phyloP scores from a whole-genome alignment of 1,140 invertebrate genomes.

The Protaetia brevitarsis region DNA sequence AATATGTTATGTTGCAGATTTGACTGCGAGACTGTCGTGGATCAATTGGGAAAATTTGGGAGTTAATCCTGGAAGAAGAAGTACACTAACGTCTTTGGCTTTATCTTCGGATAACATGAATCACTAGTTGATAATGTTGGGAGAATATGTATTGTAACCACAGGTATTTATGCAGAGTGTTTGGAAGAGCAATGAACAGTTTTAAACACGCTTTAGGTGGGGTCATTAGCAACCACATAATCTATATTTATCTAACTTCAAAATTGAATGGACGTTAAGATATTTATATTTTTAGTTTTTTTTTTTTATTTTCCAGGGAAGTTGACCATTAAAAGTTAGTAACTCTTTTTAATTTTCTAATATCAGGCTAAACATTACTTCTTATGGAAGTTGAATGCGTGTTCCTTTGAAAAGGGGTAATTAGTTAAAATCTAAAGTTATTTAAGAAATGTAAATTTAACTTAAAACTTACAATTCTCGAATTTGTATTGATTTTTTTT shows the following conservation, averaged over 20 bases:
- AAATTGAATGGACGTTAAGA: background rate
- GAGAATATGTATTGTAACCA: background rate
- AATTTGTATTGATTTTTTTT: too few species aligned
- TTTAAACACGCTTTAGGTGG: background rate
- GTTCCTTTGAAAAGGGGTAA: too few species aligned
- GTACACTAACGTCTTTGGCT: slow-evolving; percentile 75
- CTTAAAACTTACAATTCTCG: too few species aligned
- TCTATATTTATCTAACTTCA: background rate
- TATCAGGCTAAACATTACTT: too few species aligned
- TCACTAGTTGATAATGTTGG: slow-evolving; percentile 26
- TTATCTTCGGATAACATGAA: slow-evolving; percentile 65
- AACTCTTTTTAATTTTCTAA: too few species aligned
- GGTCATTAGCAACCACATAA: background rate
- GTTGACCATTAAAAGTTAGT: too few species aligned
- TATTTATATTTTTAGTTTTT: background rate
- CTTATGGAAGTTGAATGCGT: too few species aligned
- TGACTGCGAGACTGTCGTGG: slow-evolving; percentile 95
- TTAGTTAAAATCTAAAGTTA: too few species aligned
- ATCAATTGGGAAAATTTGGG: slow-evolving; percentile 99
- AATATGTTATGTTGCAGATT: slow-evolving; percentile 65
- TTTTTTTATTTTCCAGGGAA: background rate
- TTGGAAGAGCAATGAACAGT: background rate
- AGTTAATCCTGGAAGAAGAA: slow-evolving; percentile 81
- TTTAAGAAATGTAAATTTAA: too few species aligned
- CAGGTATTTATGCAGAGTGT: background rate